Evolutionary conservation across 2,113 vertebrate species (phyloP).

Genomic region (Callorhinus ursinus): DNA sequence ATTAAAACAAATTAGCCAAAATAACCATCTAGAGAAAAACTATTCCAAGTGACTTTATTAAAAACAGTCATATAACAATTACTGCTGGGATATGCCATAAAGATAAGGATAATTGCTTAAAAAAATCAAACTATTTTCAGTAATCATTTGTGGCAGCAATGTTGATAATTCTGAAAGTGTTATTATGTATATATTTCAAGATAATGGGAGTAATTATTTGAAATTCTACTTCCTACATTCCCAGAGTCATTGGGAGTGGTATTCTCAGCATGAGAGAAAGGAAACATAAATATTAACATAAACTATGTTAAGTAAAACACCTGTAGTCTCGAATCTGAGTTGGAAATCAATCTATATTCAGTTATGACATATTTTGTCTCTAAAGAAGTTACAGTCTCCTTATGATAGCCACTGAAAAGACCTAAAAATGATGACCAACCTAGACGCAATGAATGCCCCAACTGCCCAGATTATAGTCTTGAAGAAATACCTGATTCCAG

Average conservation of each 20-base stretch:
- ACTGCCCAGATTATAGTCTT: neutral
- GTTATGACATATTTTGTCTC: neutral
- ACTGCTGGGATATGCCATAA: neutral
- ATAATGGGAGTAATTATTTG: neutral
- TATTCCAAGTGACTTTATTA: neutral
- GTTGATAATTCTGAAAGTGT: neutral
- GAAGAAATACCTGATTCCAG: neutral
- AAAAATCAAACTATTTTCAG: neutral
- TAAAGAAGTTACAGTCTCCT: neutral
- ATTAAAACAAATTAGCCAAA: constrained; percentile 1
- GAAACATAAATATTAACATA: neutral
- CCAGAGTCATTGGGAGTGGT: neutral
- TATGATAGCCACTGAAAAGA: neutral
- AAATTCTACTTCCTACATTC: neutral
- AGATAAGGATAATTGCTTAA: neutral
- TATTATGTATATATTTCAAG: neutral
- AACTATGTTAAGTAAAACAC: neutral
- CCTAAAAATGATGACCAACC: neutral
- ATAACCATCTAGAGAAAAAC: neutral
- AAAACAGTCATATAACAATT: neutral
- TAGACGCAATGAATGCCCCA: neutral
- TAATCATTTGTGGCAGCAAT: neutral
- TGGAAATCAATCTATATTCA: neutral
- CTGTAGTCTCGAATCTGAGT: neutral
- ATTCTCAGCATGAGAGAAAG: neutral